Evolutionary conservation across 1,140 invertebrate species (phyloP), one percentile per base, ranked within the genome.

Genomic region (Aphis gossypii): DNA sequence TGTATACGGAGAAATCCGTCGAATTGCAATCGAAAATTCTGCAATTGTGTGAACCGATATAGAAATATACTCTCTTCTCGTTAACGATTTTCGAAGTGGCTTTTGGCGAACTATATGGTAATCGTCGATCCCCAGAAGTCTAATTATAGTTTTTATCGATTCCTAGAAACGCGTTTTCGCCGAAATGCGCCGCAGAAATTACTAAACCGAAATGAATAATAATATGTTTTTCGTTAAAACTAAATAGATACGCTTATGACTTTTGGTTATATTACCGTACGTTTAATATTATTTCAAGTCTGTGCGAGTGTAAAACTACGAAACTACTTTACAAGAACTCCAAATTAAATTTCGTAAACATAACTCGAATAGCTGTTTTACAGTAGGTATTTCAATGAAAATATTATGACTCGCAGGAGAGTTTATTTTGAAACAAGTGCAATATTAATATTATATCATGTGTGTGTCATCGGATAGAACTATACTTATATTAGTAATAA

Each of bases 331-430:
- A 2, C 14, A 6, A n/a, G 4, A n/a, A 76, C 60, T 14, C 18
- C 4, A n/a, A 76, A 6, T 5, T 0, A 18, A n/a, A 14, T 0
- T n/a, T n/a, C 14, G 9, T 1, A 60, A 25, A 30, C 2, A 20
- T 76, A n/a, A 76, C n/a, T 76, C 0, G 18, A 76, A n/a, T 6
- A 20, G 60, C 60, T 68, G 14, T 9, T n/a, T n/a, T 14, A 68
- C 30, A 60, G n/a, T 41, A 41, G 38, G 38, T 3, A 60, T 68
- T 5, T 68, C 60, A 18, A 76, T 18, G n/a, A 68, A n/a, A 68
- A n/a, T 68, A n/a, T 68, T 68, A n/a, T 68, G 54, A 68, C 30
- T 11, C 2, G 30, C 9, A 11, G 30, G 25, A 30, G 30, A n/a
- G 9, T 68, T 30, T 68, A 14, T 68, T 30, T 68, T n/a, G 25